phyloP scores from a whole-genome alignment of 2,888 invertebrate species.

The Eupeodes luniger region DNA sequence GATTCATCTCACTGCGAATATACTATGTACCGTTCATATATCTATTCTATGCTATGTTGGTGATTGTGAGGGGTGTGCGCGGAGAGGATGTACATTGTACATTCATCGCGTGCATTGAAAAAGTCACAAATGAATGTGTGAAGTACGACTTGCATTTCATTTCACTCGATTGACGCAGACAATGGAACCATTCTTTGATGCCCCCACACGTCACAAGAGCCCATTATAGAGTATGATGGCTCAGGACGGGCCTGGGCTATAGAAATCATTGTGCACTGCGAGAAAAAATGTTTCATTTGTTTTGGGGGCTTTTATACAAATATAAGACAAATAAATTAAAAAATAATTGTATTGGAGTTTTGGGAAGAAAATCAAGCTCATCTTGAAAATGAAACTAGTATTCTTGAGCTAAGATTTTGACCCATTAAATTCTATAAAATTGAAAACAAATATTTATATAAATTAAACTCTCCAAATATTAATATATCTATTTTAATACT shows the following conservation, averaged over 20 bases:
- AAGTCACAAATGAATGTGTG: conserved; percentile 63
- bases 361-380: too few species aligned
- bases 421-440: too few species aligned
- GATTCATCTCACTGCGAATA: conserved; percentile 29
- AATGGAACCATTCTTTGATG: conserved; percentile 61
- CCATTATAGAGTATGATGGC: conserved; percentile 18
- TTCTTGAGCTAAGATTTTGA: too few species aligned
- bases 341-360: too few species aligned
- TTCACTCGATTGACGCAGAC: conserved; percentile 73
- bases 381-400: too few species aligned
- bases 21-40: not conserved
- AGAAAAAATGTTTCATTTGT: not conserved
- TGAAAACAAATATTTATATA: too few species aligned
- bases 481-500: too few species aligned
- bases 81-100: conserved; percentile 19
- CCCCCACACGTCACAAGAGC: conserved; percentile 34
- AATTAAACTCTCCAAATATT: too few species aligned
- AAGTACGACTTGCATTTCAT: conserved; percentile 76
- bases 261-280: not conserved
- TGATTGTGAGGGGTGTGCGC: conserved; percentile 7
- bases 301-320: not conserved
- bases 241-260: conserved; percentile 30
- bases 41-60: not conserved
- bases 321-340: too few species aligned
- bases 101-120: conserved; percentile 14